phyloP scores from a whole-genome alignment of 2,888 invertebrate species.

The Pyrrhia umbra region DNA sequence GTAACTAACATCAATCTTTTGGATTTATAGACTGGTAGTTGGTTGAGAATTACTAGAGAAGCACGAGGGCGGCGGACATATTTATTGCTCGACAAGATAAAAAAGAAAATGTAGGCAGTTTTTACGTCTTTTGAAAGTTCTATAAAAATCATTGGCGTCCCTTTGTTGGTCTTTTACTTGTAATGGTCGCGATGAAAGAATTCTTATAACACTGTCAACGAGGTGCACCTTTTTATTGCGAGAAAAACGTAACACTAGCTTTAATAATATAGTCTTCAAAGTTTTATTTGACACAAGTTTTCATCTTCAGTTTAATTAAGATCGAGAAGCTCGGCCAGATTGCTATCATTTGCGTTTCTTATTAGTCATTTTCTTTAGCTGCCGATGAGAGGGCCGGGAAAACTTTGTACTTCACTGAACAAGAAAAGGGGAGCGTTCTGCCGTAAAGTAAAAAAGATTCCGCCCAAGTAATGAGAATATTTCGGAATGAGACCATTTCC shows the following conservation, averaged over 20 bases:
- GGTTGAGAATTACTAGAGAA: conserved; percentile 74
- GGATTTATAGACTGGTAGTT: conserved; percentile 84
- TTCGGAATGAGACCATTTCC: conserved; percentile 77
- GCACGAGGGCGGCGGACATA: conserved; percentile 82
- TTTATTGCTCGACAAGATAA: conserved; percentile 83
- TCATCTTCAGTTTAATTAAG: conserved; percentile 81
- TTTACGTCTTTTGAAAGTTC: conserved; percentile 77
- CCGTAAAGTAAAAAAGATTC: conserved; percentile 83
- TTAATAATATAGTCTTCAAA: conserved; percentile 48
- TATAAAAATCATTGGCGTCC: conserved; percentile 67
- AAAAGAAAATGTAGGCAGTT: conserved; percentile 79
- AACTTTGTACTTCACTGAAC: conserved; percentile 80
- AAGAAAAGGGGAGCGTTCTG: conserved; percentile 77
- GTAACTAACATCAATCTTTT: conserved; percentile 86
- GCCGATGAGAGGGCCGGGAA: conserved; percentile 76
- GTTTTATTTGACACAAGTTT: conserved; percentile 65
- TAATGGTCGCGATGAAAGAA: conserved; percentile 75
- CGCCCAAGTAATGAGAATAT: conserved; percentile 84
- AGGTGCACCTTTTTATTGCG: conserved; percentile 63
- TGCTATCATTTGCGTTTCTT: conserved; percentile 84
- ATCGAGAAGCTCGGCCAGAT: conserved; percentile 72
- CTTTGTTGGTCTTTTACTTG: conserved; percentile 67
- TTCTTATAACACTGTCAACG: conserved; percentile 76
- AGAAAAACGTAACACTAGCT: conserved; percentile 39
- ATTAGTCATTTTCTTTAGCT: conserved; percentile 81